Percentiles rank a stretch among this genome's conserved stretches.
Conservation (phyloP, 1,140 invertebrate genomes). For the Tetraneura akinire region DNA sequence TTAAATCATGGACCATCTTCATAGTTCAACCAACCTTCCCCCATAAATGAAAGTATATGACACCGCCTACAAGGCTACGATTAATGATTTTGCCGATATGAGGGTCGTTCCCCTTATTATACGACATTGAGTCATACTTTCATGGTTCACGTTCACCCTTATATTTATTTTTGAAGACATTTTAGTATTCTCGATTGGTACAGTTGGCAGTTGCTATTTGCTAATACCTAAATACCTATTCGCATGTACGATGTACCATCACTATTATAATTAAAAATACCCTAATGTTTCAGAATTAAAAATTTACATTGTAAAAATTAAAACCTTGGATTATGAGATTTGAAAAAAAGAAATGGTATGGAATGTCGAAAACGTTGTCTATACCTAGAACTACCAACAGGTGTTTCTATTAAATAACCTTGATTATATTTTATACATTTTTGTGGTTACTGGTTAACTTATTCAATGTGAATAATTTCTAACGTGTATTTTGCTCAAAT, state of each 20-base stretch:
- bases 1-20: too few species aligned
- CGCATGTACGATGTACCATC: too few species aligned
- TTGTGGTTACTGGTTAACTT: constrained; percentile 13
- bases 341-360: constrained; percentile 28
- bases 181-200: not conserved
- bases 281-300: not conserved
- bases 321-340: constrained; percentile 19
- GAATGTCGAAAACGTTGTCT: constrained; percentile 22
- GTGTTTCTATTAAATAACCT: constrained; percentile 10
- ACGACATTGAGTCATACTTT: constrained; percentile 8
- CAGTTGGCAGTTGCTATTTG: too few species aligned
- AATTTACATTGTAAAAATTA: not conserved
- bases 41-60: not conserved
- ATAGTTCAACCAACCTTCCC: not conserved
- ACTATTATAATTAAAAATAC: too few species aligned
- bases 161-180: not conserved
- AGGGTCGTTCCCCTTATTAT: constrained; percentile 23
- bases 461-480: not conserved
- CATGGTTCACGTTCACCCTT: not conserved
- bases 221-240: too few species aligned
- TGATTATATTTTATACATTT: constrained; percentile 9
- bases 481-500: not conserved
- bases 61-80: not conserved
- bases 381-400: not conserved
- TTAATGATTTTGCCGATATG: not conserved